Percentiles rank a stretch among this genome's conserved stretches.
phyloP scores from a whole-genome alignment of 2,888 invertebrate species.

The Drosophila nigricruria region DNA sequence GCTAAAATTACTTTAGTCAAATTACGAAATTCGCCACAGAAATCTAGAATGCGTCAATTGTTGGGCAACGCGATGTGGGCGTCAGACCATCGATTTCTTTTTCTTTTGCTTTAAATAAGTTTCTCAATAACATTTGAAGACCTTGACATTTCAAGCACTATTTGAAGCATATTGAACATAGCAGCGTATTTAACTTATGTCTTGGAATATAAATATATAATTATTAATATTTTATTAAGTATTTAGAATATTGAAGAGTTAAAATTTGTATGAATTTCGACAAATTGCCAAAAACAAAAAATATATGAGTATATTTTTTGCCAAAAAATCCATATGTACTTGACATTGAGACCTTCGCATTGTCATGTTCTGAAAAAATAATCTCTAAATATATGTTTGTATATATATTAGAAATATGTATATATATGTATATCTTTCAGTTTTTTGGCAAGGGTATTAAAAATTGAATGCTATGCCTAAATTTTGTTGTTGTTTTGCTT shows the following conservation, averaged over 20 bases:
- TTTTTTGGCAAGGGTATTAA: slow-evolving; percentile 43
- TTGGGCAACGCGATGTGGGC: slow-evolving; percentile 22
- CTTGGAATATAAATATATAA: not conserved
- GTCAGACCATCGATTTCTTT: slow-evolving; percentile 11
- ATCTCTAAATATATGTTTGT: not conserved
- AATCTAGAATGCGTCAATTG: slow-evolving; percentile 39
- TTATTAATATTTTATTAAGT: not conserved
- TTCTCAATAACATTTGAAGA: slow-evolving; percentile 48
- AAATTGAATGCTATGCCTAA: slow-evolving; percentile 17
- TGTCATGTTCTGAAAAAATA: not conserved
- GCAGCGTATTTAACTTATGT: not conserved
- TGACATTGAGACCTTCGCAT: slow-evolving; percentile 44
- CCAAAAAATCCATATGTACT: slow-evolving; percentile 24
- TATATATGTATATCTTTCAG: not conserved
- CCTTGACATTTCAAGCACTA: slow-evolving; percentile 36
- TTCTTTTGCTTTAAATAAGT: not conserved
- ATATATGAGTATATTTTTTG: not conserved
- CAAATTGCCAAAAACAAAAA: not conserved
- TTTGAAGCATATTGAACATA: not conserved
- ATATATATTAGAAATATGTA: not conserved
- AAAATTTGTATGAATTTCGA: not conserved
- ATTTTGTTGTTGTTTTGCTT: slow-evolving; percentile 1
- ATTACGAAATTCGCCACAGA: slow-evolving; percentile 24
- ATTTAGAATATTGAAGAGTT: not conserved
- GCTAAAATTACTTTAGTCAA: slow-evolving; percentile 11